Evolutionary conservation across 2,888 invertebrate genomes (phyloP).

Genomic region (Cistogaster globosa): DNA sequence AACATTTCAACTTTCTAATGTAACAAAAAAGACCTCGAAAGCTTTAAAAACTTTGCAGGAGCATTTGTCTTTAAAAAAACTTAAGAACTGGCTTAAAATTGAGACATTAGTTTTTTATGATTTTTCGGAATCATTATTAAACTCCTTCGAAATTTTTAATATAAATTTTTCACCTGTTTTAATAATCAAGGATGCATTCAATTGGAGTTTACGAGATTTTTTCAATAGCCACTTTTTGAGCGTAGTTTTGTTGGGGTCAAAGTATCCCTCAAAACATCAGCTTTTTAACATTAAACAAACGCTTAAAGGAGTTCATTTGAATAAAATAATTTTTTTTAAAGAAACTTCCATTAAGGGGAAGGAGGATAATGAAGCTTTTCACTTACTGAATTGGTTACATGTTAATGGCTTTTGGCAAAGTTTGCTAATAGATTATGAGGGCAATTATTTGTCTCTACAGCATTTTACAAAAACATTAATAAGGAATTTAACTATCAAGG

Average conservation of each 20-base stretch:
- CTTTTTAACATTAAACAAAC: background rate
- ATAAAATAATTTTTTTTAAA: slow-evolving; percentile 24
- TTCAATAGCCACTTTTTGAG: slow-evolving; percentile 18
- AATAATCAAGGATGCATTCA: background rate
- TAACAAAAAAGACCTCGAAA: background rate
- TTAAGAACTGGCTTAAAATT: background rate
- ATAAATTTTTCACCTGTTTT: background rate
- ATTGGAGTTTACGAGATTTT: background rate
- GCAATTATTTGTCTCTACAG: background rate
- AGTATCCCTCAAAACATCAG: background rate
- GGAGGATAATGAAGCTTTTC: background rate
- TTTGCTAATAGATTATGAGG: slow-evolving; percentile 21
- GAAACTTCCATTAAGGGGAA: background rate
- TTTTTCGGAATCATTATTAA: background rate
- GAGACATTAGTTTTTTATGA: slow-evolving; percentile 17
- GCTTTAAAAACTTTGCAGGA: background rate
- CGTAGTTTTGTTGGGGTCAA: background rate
- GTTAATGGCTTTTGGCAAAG: slow-evolving; percentile 36
- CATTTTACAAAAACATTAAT: background rate
- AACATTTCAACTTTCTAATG: background rate
- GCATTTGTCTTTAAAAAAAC: background rate
- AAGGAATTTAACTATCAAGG: background rate
- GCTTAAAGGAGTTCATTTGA: background rate
- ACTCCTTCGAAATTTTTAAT: background rate
- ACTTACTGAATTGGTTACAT: slow-evolving; percentile 28